Conservation (phyloP, 2,888 invertebrate species). For the Cephus sareptanus region DNA sequence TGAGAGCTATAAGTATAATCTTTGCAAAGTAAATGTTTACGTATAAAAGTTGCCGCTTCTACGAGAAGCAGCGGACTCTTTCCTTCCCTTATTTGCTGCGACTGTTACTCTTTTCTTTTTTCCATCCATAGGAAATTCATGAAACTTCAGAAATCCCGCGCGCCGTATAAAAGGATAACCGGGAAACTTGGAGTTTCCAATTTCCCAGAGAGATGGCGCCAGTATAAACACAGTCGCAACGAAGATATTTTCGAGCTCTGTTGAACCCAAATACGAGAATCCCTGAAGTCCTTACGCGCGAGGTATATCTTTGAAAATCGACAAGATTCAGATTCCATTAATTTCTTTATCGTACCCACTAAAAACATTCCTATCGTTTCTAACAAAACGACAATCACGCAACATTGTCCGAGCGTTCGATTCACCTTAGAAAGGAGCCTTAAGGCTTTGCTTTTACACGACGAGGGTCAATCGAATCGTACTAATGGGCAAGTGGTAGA, state of each 20-base stretch:
- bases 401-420: neutral
- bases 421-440: neutral
- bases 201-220: slow-evolving; percentile 6
- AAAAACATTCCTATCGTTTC: neutral
- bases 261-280: neutral
- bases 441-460: neutral
- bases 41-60: neutral
- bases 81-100: neutral
- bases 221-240: neutral
- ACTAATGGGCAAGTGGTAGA: slow-evolving; percentile 50
- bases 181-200: neutral
- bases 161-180: neutral
- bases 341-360: neutral
- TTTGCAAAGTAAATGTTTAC: neutral
- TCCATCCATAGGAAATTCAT: neutral
- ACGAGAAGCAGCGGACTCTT: neutral
- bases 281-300: neutral
- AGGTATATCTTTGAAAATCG: neutral
- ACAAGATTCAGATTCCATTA: neutral
- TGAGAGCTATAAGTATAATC: neutral
- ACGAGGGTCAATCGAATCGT: slow-evolving; percentile 48
- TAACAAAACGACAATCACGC: neutral
- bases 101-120: neutral
- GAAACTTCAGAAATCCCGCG: neutral
- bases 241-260: neutral